A percentile compares a stretch with the other conserved stretches of the same genome.
Conservation (phyloP, 2,888 invertebrate species). For the Neoascia interrupta region DNA sequence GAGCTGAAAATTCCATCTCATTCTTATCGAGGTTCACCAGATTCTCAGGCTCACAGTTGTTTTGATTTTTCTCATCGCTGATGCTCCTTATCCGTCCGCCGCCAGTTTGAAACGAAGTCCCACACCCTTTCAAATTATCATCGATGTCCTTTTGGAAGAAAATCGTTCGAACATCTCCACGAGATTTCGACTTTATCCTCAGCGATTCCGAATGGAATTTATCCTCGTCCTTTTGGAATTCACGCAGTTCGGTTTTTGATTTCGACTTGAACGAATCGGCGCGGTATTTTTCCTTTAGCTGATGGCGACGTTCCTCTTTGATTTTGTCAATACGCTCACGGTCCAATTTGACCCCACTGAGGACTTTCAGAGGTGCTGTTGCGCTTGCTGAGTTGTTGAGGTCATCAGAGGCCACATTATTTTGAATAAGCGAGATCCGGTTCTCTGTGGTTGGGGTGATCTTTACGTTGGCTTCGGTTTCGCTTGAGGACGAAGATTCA, state of each 20-base stretch:
- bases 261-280: slow-evolving; percentile 87
- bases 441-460: slow-evolving; percentile 84
- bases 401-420: slow-evolving; percentile 78
- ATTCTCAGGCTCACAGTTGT: slow-evolving; percentile 71
- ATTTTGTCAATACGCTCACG: slow-evolving; percentile 93
- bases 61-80: slow-evolving; percentile 80
- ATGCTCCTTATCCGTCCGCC: slow-evolving; percentile 76
- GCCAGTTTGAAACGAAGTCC: slow-evolving; percentile 11
- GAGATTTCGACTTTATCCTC: slow-evolving; percentile 79
- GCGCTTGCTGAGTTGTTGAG: slow-evolving; percentile 51
- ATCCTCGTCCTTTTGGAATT: slow-evolving; percentile 75
- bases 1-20: slow-evolving; percentile 72
- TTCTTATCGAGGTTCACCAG: slow-evolving; percentile 46
- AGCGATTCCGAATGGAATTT: slow-evolving; percentile 76
- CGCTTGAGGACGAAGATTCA: slow-evolving; percentile 56
- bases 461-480: slow-evolving; percentile 73
- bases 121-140: slow-evolving; percentile 75
- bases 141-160: slow-evolving; percentile 77
- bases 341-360: slow-evolving; percentile 83
- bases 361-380: slow-evolving; percentile 75
- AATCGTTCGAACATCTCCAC: slow-evolving; percentile 76
- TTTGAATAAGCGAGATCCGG: slow-evolving; percentile 83
- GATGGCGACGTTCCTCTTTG: slow-evolving; percentile 92
- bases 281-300: slow-evolving; percentile 91
- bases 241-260: slow-evolving; percentile 78